These are phyloP conservation scores for Sitta europaea DNA, from an alignment of 2,113 vertebrate genomes.

Conservation along the genomic window DNA sequence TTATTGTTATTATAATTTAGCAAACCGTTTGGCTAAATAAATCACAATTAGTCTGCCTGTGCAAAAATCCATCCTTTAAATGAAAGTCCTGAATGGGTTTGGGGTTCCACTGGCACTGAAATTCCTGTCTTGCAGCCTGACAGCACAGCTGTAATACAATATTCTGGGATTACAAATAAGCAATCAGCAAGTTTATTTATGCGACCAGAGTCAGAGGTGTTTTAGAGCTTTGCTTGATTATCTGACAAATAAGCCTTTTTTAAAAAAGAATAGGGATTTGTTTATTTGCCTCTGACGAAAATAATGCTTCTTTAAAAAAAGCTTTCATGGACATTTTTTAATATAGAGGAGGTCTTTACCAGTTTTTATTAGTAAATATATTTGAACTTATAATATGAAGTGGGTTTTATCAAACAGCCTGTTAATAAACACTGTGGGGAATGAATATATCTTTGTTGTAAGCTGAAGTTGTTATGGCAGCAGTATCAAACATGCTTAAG, in stretches of 20 bases:
- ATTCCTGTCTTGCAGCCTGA: neutral
- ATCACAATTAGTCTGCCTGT: neutral
- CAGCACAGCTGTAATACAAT: conserved; percentile 23
- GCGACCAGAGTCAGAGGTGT: neutral
- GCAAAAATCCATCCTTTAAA: neutral
- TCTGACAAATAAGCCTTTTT: neutral
- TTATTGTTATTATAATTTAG: neutral
- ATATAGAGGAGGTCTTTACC: neutral
- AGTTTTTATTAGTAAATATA: neutral
- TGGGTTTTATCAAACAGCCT: neutral
- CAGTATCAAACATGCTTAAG: neutral
- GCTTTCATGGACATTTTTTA: neutral
- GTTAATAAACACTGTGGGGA: neutral
- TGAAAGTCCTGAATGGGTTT: neutral
- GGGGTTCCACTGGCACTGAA: neutral
- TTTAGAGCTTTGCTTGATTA: neutral
- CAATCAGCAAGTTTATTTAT: conserved; percentile 41
- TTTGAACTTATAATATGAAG: neutral
- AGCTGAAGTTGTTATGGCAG: conserved; percentile 32
- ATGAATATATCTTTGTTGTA: neutral
- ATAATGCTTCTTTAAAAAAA: neutral
- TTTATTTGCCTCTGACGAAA: neutral
- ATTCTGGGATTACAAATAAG: conserved; percentile 23
- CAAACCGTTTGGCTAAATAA: fast-evolving
- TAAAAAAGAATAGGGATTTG: neutral